phyloP scores from a whole-genome alignment of 2,797 vertebrate species.

The Carcharodon carcharias region DNA sequence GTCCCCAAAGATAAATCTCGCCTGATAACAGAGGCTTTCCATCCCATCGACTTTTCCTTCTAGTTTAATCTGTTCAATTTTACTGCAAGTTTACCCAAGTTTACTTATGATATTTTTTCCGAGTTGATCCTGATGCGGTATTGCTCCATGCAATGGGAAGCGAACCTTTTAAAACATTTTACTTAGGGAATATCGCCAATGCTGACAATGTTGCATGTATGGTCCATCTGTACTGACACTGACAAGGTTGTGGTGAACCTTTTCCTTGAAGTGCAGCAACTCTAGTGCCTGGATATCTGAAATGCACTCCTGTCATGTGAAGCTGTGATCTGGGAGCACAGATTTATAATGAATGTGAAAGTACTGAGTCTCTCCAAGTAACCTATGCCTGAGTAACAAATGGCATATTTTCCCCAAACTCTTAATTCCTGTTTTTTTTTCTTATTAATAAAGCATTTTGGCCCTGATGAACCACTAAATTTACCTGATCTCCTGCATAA shows the following conservation, averaged over 20 bases:
- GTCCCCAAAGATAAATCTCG: no score
- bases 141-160: background rate
- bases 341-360: background rate
- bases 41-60: no score
- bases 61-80: no score
- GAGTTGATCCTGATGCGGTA: background rate
- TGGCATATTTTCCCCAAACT: background rate
- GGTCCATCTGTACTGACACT: background rate
- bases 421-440: background rate
- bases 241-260: background rate
- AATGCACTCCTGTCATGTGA: background rate
- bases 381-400: background rate
- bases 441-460: background rate
- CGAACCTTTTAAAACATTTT: background rate
- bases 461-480: background rate
- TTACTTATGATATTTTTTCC: no score
- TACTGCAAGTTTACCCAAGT: no score
- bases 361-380: background rate
- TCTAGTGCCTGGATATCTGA: background rate
- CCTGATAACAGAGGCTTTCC: no score
- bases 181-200: background rate
- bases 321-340: background rate
- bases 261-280: no score
- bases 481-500: background rate
- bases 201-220: background rate